phyloP scores from a whole-genome alignment of 2,113 vertebrate species.

The Petaurus breviceps region DNA sequence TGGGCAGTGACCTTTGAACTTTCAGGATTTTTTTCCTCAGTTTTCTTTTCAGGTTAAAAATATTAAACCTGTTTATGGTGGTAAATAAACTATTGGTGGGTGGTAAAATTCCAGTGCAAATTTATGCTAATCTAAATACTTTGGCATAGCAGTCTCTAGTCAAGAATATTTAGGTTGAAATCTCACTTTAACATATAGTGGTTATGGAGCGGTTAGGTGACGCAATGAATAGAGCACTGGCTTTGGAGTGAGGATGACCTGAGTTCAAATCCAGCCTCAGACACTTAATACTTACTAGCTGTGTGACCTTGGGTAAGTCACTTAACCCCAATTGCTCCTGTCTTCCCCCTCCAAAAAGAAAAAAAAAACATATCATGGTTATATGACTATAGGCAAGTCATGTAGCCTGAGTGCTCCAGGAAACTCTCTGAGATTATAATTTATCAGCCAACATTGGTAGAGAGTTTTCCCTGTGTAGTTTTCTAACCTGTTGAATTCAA shows the following conservation, averaged over 20 bases:
- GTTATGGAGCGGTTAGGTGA: not conserved
- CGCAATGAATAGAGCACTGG: no score
- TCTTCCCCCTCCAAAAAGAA: no score
- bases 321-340: no score
- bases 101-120: not conserved
- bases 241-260: no score
- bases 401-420: not conserved
- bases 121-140: not conserved
- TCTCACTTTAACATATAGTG: not conserved
- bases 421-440: not conserved
- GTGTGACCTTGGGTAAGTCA: no score
- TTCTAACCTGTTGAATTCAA: not conserved
- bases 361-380: not conserved
- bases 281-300: no score
- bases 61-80: not conserved
- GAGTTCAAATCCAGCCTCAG: no score
- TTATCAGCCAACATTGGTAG: not conserved
- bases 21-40: not conserved
- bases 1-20: slow-evolving; percentile 19
- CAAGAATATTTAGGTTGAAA: not conserved
- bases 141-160: not conserved
- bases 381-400: not conserved
- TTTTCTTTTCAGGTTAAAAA: not conserved
- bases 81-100: not conserved
- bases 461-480: not conserved